Base-by-base conservation (phyloP, 2,888 invertebrate genomes). In the Agonopterix alstromeriana region DNA sequence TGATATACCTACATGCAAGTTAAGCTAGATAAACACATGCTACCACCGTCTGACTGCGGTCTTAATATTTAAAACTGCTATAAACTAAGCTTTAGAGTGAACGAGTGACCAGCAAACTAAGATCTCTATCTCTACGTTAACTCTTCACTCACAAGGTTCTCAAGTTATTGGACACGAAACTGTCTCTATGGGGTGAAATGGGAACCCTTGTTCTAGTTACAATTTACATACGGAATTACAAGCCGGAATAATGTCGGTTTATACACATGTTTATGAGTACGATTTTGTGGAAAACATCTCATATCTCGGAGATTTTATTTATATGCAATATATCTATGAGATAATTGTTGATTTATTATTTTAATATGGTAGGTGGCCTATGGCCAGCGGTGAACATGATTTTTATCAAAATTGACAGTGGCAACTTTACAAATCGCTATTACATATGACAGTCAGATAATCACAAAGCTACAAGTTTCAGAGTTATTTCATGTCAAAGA, bases 201-300 rank as follows among this genome's bases (percentile, higher is more conserved):
- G 60, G 67, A 80, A 79, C 80, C 74, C 81, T 80, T 82, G 75
- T 71, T 75, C 69, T 73, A 84, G 77, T 77, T 77, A 75, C 80
- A 87, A 87, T 87, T 87, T 87, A 85, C 86, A 87, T 87, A 82
- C 75, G 73, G 80, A 87, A 86, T 87, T 81, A 86, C 83, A 77
- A 73, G 74, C 73, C 70, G 72, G 73, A 27, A 79, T 82, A 74
- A 83, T 73, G 73, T 27, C 72, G 75, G 70, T 75, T 77, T 65
- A 75, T 75, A 70, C 71, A 67, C 72, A 67, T 75, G 80, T 78
- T 82, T 80, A 79, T 71, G n/a, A 38, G 38, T n/a, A 38, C 38
- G 57, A 59, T 58, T 54, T 51, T 57, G 51, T 42, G 42, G 14
- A 14, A 14, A 42, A 42, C n/a, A n/a, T 8, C 38, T 36, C 54